Percentiles rank a stretch among this genome's conserved stretches.
phyloP scores from a whole-genome alignment of 1,140 invertebrate genomes.

The Ridgeia piscesae region DNA sequence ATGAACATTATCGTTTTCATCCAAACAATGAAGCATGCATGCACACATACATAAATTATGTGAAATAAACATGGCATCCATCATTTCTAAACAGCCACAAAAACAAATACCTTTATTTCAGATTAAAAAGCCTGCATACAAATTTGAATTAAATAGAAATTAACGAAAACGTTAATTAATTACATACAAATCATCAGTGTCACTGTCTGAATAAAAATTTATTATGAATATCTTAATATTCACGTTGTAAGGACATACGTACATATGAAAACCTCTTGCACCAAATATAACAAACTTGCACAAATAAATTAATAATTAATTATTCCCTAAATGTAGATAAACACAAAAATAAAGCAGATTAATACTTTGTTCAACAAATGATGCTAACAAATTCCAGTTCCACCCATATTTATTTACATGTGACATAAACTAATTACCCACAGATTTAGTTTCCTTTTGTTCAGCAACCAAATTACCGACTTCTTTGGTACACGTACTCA shows the following conservation, averaged over 20 bases:
- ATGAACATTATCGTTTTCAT: background rate
- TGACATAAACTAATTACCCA: background rate
- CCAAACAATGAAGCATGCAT: background rate
- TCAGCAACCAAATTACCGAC: background rate
- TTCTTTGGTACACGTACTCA: background rate
- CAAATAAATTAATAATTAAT: background rate
- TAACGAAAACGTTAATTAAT: background rate
- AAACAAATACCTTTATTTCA: background rate
- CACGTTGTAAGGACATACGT: no score
- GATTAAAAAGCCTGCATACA: background rate
- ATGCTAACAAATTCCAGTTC: background rate
- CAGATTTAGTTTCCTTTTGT: background rate
- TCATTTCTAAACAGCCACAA: background rate
- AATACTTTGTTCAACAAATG: background rate
- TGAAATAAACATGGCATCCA: background rate
- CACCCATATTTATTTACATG: background rate
- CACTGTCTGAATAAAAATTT: no score
- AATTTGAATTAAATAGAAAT: no score
- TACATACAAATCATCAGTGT: background rate
- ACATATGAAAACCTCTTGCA: background rate
- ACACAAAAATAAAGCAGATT: background rate
- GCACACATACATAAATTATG: background rate
- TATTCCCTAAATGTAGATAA: background rate
- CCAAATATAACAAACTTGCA: no score
- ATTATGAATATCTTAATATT: no score